phyloP scores from a whole-genome alignment of 2,797 vertebrate genomes.

The Phataginus tetradactyla region DNA sequence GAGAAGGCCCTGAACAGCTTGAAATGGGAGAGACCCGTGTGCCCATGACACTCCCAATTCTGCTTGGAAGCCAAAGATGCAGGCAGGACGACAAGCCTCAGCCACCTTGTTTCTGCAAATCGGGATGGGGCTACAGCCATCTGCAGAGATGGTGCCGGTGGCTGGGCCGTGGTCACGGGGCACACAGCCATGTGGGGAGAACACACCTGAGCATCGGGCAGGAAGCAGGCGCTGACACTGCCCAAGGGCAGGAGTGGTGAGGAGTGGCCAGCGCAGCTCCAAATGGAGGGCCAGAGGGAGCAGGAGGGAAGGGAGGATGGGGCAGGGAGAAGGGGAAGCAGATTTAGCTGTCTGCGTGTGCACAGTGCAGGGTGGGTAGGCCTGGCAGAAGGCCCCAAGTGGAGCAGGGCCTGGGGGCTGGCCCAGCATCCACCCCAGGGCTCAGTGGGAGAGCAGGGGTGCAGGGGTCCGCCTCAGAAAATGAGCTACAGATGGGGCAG shows the following conservation, averaged over 20 bases:
- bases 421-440: not conserved
- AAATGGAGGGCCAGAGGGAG: not conserved
- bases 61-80: not conserved
- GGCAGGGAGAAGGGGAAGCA: not conserved
- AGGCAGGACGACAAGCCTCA: not conserved
- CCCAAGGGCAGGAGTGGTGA: not conserved
- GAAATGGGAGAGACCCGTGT: not conserved
- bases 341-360: not conserved
- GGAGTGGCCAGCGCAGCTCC: not conserved
- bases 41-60: not conserved
- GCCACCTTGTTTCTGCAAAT: rapidly evolving
- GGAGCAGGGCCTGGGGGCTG: not conserved
- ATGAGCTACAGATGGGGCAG: rapidly evolving
- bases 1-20: not conserved
- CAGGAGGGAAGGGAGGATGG: rapidly evolving
- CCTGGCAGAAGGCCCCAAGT: not conserved
- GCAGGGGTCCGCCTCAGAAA: not conserved
- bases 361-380: not conserved
- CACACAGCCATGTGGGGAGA: rapidly evolving
- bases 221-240: not conserved
- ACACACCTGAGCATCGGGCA: not conserved
- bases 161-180: rapidly evolving
- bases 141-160: not conserved
- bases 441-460: too few species aligned
- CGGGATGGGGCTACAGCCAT: not conserved